Base-by-base conservation (phyloP, 2,113 vertebrate genomes). In the Lampris incognitus region DNA sequence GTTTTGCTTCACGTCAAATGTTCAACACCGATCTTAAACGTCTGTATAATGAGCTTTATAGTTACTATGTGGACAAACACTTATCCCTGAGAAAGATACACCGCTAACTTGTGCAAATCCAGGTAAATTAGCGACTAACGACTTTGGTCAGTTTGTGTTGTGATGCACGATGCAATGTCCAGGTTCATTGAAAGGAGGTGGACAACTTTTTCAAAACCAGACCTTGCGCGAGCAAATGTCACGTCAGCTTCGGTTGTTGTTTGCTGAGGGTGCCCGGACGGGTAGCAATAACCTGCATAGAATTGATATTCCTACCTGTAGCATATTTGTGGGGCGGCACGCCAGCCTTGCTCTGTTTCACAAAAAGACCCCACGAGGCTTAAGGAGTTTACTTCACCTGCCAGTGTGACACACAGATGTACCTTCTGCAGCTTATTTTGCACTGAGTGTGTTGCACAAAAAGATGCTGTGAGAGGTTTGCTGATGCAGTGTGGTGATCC, bases 181-280 rank as follows among this genome's bases (percentile, higher is more conserved):
- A 50, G 65, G 52, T 37, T 57, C 46, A 62, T 54, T 38, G 9
- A 59, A 38, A 59, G 37, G 2, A 59, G 1, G 38, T 59, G 37
- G 8, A 59, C 56, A 38, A 36, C 4, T n/a, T 24, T 5, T 24
- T 5, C 4, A 56, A 6, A 58, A 9, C 5, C 36, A 37, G 24
- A 11, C 36, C 38, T 72, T 72, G 54, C 61, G 6, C n/a, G 52
- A 55, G 39, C n/a, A 0, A 11, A 37, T 46, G 48, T 77, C 55
- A 55, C 3, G 37, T 40, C 37, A 42, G 36, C 46, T 40, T 49
- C 66, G 37, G 42, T 66, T 60, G 51, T 54, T 54, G 61, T 70
- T 79, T 85, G 58, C 44, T 60, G 54, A 63, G 24, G 24, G 10
- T 63, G 75, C 58, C 8, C 66, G 67, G 24, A 11, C 58, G 24